phyloP scores from a whole-genome alignment of 2,888 invertebrate genomes.

The Pristionchus fissidentatus region DNA sequence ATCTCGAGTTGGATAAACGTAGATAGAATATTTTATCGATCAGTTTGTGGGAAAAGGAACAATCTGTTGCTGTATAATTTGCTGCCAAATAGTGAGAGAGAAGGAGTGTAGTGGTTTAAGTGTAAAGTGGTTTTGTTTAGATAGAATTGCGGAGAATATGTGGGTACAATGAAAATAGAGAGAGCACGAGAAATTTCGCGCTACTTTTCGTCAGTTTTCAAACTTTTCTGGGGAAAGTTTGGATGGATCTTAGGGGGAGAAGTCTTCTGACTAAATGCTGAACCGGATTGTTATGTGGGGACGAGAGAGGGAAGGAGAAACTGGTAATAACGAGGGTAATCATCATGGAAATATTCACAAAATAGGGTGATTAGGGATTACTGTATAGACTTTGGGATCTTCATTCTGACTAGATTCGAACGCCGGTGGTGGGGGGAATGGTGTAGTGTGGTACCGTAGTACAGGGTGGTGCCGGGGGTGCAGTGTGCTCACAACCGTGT shows the following conservation, averaged over 20 bases:
- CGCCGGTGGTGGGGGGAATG: background rate
- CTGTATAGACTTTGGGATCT: no score
- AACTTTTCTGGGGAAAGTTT: no score
- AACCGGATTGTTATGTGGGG: conserved; percentile 33
- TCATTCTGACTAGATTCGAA: conserved; percentile 32
- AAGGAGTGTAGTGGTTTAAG: background rate
- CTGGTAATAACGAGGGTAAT: background rate
- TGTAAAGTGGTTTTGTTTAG: background rate
- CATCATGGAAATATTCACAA: conserved; percentile 39
- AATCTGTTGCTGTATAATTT: conserved; percentile 26
- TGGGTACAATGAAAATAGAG: conserved; percentile 28
- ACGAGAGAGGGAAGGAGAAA: background rate
- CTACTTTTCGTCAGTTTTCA: conserved; percentile 39
- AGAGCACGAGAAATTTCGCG: background rate
- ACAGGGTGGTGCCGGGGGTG: background rate
- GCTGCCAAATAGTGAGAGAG: conserved; percentile 46
- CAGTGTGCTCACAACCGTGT: no score
- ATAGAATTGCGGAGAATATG: background rate
- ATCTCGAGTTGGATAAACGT: no score
- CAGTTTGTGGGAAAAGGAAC: conserved; percentile 18
- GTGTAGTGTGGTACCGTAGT: background rate
- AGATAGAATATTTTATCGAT: conserved; percentile 44
- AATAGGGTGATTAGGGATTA: background rate
- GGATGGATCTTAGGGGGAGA: background rate
- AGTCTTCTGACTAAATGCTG: background rate